Evolutionary conservation across 1,140 invertebrate species (phyloP).

Genomic region (Drosophila watanabei): DNA sequence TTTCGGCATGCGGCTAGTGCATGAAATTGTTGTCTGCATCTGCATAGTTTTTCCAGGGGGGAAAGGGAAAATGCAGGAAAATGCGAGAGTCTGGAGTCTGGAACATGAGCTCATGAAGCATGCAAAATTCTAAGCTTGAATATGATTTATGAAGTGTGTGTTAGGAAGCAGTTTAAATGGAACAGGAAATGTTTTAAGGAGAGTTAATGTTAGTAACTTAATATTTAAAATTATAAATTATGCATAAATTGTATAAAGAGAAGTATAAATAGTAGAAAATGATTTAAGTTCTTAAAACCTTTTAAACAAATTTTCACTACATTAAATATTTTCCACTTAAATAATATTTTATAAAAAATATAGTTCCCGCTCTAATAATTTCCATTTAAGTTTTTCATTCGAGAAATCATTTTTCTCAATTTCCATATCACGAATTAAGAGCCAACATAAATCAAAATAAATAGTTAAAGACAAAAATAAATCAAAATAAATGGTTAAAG

Average conservation of each 20-base stretch:
- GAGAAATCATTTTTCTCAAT: neutral
- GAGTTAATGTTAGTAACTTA: neutral
- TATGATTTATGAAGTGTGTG: slow-evolving; percentile 47
- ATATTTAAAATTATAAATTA: too few species aligned
- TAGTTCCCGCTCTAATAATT: too few species aligned
- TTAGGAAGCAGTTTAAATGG: neutral
- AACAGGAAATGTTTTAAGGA: neutral
- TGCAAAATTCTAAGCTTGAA: slow-evolving; percentile 20
- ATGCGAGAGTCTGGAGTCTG: slow-evolving; percentile 26
- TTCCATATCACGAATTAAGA: neutral
- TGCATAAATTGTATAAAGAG: too few species aligned
- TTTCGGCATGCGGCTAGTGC: slow-evolving; percentile 42
- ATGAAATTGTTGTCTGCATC: slow-evolving; percentile 57
- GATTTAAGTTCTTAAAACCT: neutral
- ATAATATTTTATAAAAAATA: too few species aligned
- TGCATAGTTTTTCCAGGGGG: slow-evolving; percentile 36
- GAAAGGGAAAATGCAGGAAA: neutral
- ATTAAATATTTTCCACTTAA: too few species aligned
- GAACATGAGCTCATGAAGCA: slow-evolving; percentile 1
- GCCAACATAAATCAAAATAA: slow-evolving; percentile 5
- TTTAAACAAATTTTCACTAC: neutral
- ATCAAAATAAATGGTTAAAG: neutral
- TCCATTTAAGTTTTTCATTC: neutral
- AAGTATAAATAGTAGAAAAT: neutral
- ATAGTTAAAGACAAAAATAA: slow-evolving; percentile 2